Conservation (phyloP, 1,140 invertebrate species). For the Harpegnathos saltator region DNA sequence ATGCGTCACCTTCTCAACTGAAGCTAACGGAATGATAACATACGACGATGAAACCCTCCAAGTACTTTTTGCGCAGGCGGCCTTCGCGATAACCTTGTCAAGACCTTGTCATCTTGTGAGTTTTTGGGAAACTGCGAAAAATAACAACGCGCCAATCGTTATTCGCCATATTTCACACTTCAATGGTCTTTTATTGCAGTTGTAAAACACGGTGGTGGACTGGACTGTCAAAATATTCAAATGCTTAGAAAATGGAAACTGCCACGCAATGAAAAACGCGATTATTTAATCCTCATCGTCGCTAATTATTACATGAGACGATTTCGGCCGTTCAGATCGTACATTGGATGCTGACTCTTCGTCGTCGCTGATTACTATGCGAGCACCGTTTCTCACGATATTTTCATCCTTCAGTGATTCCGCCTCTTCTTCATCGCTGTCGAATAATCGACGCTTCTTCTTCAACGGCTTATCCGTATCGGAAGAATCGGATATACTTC, state of each 20-base stretch:
- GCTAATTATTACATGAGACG: conserved; percentile 65
- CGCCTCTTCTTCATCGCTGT: conserved; percentile 81
- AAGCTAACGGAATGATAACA: conserved; percentile 18
- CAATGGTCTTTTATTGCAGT: no score
- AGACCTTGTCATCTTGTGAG: no score
- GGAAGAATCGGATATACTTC: conserved; percentile 72
- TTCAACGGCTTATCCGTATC: conserved; percentile 71
- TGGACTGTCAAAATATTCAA: no score
- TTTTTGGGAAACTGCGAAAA: no score
- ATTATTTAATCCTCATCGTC: conserved; percentile 78
- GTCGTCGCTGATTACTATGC: conserved; percentile 71
- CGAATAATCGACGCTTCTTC: conserved; percentile 81
- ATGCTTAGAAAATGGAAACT: neutral
- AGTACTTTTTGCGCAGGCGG: no score
- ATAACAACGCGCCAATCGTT: no score
- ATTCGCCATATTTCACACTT: no score
- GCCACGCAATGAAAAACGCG: no score
- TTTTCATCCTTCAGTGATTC: conserved; percentile 56
- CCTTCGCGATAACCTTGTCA: no score
- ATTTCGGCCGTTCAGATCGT: conserved; percentile 29
- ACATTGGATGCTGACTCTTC: conserved; percentile 52
- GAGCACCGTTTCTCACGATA: conserved; percentile 39
- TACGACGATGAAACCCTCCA: neutral
- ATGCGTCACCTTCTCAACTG: conserved; percentile 23
- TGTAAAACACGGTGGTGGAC: no score